Evolutionary conservation across 2,888 invertebrate genomes (phyloP), one percentile per base, ranked within the genome.

Genomic region (Bembecia ichneumoniformis): DNA sequence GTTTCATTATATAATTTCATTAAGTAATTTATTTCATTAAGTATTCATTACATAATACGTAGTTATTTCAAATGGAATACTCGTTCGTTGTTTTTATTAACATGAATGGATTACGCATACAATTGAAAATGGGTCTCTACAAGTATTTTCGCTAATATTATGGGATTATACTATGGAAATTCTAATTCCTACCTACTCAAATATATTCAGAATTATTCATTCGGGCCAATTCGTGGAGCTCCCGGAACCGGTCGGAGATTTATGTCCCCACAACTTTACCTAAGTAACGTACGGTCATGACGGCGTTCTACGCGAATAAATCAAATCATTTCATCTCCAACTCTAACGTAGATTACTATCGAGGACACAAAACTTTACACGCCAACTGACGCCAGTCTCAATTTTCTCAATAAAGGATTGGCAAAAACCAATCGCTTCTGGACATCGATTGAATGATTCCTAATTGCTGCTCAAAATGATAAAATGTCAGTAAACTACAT

Each of bases 181-280:
- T 52, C 53, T 51, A 52, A 60, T 60, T 59, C 59, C 57, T 55
- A 58, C 58, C 63, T 64, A 64, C 62, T 62, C 65, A 67, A 69
- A 72, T 69, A 62, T 71, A 72, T 62, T 66, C 57, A 57, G 69
- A 76, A 75, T 76, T 70, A 77, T 78, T 77, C 69, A 77, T 74
- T 68, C 61, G 60, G 58, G 63, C 63, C 44, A 44, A 44, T 44
- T 44, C 17, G 44, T 14, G 44, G 15, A 44, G 44, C 17, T 44
- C 17, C 10, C 67, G 64, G 72, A 68, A 70, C 68, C 70, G 65
- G 69, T 63, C 58, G 65, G 58, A 76, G 74, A 80, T 81, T 79
- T 79, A 80, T 76, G 73, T 68, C 66, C 61, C 66, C 67, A 58
- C 67, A 76, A 78, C 67, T 79, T 77, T 71, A 64, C 70, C 63